Evolutionary conservation across 2,888 invertebrate genomes (phyloP), one percentile per base, ranked within the genome.

Genomic region (Cosmia trapezina): DNA sequence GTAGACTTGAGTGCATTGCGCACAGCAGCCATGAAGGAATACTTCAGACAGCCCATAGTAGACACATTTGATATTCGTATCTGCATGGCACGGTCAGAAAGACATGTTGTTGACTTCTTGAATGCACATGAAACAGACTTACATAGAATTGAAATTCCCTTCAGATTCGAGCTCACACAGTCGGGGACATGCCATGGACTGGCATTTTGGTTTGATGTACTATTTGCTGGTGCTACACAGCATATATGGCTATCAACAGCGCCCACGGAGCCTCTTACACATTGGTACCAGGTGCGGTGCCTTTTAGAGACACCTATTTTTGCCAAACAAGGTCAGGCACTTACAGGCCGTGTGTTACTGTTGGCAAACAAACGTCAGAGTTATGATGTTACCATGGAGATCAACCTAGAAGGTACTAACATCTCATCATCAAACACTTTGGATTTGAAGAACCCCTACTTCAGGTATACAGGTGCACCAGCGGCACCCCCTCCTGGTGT

Each of bases 131-230:
- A 99, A 96, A 97, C 98, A 86, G 99, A 99, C 94, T 97, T 99
- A 88, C 99, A 99, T 94, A 97, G 98, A 89, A 99, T 99, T 92
- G 98, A 99, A 94, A 98, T 99, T 88, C 99, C 99, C 61, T 97
- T 99, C 81, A 98, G 98, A 93, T 99, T 99, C 96, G 98, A 98
- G 89, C 97, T 99, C 86, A 96, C 98, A 86, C 98, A 99, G 93
- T 98, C 99, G 0, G 99, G 99, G 43, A 98, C 99, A 65, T 98
- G 99, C 84, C 99, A 99, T 90, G 99, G 99, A 2, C 96, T 99
- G 81, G 99, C 99, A 28, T 99, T 99, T 96, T 99, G 99, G 99
- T 99, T 99, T 93, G 99, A 99, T 95, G 99, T 99, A 41, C 98
- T 99, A 83, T 99, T 99, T 95, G 97, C 98, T 75, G 99, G 99